Evolutionary conservation across 2,888 invertebrate genomes (phyloP), one percentile per base, ranked within the genome.

Genomic region (Terebella lapidaria): DNA sequence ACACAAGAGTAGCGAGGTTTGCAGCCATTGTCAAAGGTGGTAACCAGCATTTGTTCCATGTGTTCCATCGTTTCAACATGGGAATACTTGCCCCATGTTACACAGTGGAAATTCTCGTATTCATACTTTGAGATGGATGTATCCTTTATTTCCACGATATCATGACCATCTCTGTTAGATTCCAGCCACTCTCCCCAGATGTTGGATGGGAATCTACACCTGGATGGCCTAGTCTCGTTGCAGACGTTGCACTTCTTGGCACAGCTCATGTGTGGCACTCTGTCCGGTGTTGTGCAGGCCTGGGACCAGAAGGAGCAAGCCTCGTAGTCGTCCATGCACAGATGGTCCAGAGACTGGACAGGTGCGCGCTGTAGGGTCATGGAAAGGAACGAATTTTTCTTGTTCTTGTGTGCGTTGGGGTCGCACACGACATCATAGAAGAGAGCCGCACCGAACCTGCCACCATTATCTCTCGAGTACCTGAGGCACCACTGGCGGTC

Each of bases 311-410:
- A 57, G 3, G 57, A 35, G 28, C 58, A 58, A 26, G 42, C 58
- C 55, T 66, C 64, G 54, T 66, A 66, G 46, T 65, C 66, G 30
- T 66, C 64, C 2, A 54, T 26, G 29, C 66, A 66, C 5, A 65
- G 54, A 2, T 56, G 5, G 5, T 26, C 15, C 2, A 55, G 25
- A 3, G 55, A 35, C n/a, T 47, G 51, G 10, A 52, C 18, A 5
- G 45, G 3, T 24, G 57, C 59, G 3, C 57, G 57, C n/a, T 26
- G 28, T 55, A 62, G 35, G 52, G 51, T 52, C 22, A 66, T 22
- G 1, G 52, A 54, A 1, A 64, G 25, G 51, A 60, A 62, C 29
- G 57, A 56, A 26, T 28, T 25, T 18, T 58, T 65, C 45, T 20
- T 18, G 4, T 15, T 20, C 10, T 56, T 35, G 5, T 27, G 22